phyloP scores from a whole-genome alignment of 1,140 invertebrate species.

The Caenorhabditis tropicalis region DNA sequence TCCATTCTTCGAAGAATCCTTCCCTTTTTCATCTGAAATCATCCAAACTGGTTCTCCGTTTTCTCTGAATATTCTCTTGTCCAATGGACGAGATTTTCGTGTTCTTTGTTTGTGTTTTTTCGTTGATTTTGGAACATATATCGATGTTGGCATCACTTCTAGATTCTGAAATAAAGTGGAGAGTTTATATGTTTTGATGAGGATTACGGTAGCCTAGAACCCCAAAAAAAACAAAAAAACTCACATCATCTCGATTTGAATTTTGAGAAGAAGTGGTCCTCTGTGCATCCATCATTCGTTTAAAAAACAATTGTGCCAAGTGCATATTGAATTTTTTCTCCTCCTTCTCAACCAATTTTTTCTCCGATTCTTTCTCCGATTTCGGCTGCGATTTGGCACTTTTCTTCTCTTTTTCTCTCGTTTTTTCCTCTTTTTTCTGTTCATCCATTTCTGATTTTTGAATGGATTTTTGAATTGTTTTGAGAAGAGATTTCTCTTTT shows the following conservation, averaged over 20 bases:
- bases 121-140: not conserved
- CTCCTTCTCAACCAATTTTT: not conserved
- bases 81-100: not conserved
- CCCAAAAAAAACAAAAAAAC: not conserved
- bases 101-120: not conserved
- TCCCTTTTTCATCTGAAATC: not conserved
- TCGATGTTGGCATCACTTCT: not conserved
- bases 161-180: not conserved
- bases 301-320: conserved; percentile 11
- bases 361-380: not conserved
- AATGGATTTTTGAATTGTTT: not conserved
- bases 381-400: not conserved
- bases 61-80: not conserved
- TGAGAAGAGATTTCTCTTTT: not conserved
- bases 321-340: conserved; percentile 10
- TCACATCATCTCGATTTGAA: not conserved
- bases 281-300: not conserved
- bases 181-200: too few relatives aligned
- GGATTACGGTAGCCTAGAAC: too few relatives aligned
- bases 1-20: too few relatives aligned
- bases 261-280: not conserved
- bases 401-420: not conserved
- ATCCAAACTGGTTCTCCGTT: conserved; percentile 5
- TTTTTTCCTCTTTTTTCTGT: not conserved
- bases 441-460: not conserved